Evolutionary conservation across 2,113 vertebrate species (phyloP).

Genomic region (Parus major): DNA sequence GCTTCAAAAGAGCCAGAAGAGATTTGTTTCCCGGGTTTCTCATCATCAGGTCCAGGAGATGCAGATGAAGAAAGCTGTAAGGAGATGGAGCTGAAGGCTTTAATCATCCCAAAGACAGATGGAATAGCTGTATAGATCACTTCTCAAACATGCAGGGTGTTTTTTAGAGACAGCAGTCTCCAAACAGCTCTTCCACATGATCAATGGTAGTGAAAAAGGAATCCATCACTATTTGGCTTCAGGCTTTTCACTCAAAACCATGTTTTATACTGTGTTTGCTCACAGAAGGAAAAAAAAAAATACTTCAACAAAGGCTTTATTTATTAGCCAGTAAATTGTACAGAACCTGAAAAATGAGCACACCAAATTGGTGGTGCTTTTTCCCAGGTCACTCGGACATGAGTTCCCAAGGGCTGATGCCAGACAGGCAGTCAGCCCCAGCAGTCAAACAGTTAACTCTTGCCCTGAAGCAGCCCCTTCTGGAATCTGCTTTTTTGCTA

Average conservation of each 20-base stretch:
- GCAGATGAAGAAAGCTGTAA: background rate
- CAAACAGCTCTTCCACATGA: background rate
- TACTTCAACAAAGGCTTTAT: background rate
- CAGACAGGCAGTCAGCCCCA: background rate
- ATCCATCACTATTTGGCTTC: background rate
- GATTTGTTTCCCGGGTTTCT: background rate
- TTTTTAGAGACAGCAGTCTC: conserved; percentile 12
- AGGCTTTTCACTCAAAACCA: background rate
- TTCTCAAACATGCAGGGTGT: background rate
- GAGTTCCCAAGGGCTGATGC: background rate
- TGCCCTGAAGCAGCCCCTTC: background rate
- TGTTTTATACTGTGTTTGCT: background rate
- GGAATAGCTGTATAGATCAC: background rate
- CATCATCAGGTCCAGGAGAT: background rate
- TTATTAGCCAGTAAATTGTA: background rate
- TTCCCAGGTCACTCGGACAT: accelerated
- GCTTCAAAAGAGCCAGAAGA: background rate
- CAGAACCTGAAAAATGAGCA: background rate
- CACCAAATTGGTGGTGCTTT: background rate
- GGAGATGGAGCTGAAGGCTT: background rate
- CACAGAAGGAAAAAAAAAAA: background rate
- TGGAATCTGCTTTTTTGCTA: background rate
- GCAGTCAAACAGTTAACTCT: background rate
- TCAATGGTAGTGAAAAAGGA: background rate
- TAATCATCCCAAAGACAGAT: conserved; percentile 9